These are phyloP conservation scores for Sylvicapra grimmia DNA, from an alignment of 2,113 vertebrate species.

Conservation along the genomic window DNA sequence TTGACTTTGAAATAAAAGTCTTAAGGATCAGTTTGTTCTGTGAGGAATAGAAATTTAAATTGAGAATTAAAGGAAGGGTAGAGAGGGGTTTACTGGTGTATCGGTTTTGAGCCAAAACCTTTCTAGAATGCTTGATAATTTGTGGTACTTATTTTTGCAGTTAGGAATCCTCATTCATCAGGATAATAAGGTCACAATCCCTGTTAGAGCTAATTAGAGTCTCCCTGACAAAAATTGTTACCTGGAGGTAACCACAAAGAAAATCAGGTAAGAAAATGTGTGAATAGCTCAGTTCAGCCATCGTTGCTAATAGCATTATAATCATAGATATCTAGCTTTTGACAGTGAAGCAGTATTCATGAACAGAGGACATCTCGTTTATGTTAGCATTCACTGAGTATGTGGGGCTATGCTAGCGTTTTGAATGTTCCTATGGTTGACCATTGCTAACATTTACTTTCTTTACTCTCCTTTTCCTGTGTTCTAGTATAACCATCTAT, in stretches of 20 bases:
- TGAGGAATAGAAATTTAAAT: slow-evolving; percentile 25
- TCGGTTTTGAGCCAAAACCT: slow-evolving; percentile 13
- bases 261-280: slow-evolving; percentile 29
- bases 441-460: neutral
- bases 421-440: neutral
- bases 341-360: neutral
- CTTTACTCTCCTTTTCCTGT: neutral
- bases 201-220: slow-evolving; percentile 22
- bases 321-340: neutral
- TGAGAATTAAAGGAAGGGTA: slow-evolving; percentile 8
- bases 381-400: neutral
- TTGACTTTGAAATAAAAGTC: slow-evolving; percentile 13
- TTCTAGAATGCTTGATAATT: slow-evolving; percentile 31
- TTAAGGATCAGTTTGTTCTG: neutral
- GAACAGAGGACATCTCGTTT: neutral
- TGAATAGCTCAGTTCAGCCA: neutral
- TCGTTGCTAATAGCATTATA: neutral
- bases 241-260: slow-evolving; percentile 24
- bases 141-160: slow-evolving; percentile 42
- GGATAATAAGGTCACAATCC: slow-evolving; percentile 26
- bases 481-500: neutral
- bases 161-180: slow-evolving; percentile 10
- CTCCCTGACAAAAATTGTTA: slow-evolving; percentile 30
- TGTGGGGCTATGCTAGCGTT: neutral
- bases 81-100: neutral